Conservation (phyloP, 2,797 vertebrate species). For the Euthynnus affinis region DNA sequence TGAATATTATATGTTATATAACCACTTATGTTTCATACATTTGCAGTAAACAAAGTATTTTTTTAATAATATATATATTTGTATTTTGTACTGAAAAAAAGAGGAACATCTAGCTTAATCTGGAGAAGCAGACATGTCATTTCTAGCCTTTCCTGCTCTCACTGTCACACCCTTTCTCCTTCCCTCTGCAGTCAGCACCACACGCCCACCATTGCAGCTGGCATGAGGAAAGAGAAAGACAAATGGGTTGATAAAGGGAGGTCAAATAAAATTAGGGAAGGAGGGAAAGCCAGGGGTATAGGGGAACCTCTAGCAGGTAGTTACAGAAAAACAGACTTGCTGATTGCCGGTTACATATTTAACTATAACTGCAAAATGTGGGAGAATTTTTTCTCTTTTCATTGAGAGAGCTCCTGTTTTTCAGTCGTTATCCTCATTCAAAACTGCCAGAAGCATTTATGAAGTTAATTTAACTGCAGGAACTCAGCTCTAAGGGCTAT, state of each 20-base stretch:
- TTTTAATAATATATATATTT: background rate
- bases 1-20: background rate
- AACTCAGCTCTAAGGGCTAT: background rate
- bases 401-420: constrained; percentile 13
- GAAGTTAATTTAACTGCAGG: constrained; percentile 19
- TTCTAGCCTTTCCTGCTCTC: constrained; percentile 12
- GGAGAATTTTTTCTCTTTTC: constrained; percentile 1
- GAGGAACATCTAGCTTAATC: background rate
- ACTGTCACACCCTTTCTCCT: constrained; percentile 53
- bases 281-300: background rate
- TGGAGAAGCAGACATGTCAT: constrained; percentile 2
- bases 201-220: constrained; percentile 58
- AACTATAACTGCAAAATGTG: constrained; percentile 14
- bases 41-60: no score
- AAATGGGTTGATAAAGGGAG: background rate
- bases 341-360: constrained; percentile 50
- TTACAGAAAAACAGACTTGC: constrained; percentile 34
- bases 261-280: background rate
- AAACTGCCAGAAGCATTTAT: constrained; percentile 4
- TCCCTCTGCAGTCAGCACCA: constrained; percentile 63
- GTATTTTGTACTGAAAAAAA: background rate
- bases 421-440: constrained; percentile 10
- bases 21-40: no score
- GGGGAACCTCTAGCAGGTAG: constrained; percentile 1
- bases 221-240: constrained; percentile 41